Conservation (phyloP, 2,113 vertebrate species). For the Kryptolebias marmoratus region DNA sequence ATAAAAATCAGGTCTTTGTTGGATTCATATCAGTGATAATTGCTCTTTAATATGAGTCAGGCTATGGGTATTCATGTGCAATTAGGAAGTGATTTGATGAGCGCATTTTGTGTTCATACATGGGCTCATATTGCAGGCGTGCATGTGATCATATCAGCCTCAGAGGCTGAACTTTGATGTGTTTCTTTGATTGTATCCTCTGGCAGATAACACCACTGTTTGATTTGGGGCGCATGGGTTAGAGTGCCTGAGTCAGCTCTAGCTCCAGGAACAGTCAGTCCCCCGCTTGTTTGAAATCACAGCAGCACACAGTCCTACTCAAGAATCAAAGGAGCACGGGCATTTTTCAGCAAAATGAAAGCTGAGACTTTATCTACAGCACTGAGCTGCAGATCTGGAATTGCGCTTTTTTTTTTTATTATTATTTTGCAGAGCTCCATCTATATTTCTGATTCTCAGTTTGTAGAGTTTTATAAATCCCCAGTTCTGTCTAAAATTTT, state of each 20-base stretch:
- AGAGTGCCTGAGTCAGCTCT: slow-evolving; percentile 64
- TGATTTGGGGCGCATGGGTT: slow-evolving; percentile 62
- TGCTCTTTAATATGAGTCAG: slow-evolving; percentile 72
- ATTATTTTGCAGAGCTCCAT: neutral
- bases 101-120: slow-evolving; percentile 25
- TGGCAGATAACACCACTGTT: slow-evolving; percentile 61
- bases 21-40: slow-evolving; percentile 67
- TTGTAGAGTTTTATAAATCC: slow-evolving; percentile 8
- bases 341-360: slow-evolving; percentile 12
- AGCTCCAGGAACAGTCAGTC: slow-evolving; percentile 56
- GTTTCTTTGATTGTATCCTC: slow-evolving; percentile 70
- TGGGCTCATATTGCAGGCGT: slow-evolving; percentile 11
- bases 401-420: slow-evolving; percentile 5
- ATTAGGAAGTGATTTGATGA: slow-evolving; percentile 66
- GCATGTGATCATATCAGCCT: slow-evolving; percentile 49
- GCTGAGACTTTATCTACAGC: slow-evolving; percentile 32
- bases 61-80: slow-evolving; percentile 67
- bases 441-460: slow-evolving; percentile 7
- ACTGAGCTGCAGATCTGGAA: slow-evolving; percentile 3
- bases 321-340: slow-evolving; percentile 48
- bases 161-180: slow-evolving; percentile 69
- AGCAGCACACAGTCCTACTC: slow-evolving; percentile 39
- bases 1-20: slow-evolving; percentile 49
- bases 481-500: neutral
- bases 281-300: slow-evolving; percentile 65